A percentile compares a stretch with the other conserved stretches of the same genome.
phyloP scores from a whole-genome alignment of 2,888 invertebrate genomes.

The Brenthis hecate region DNA sequence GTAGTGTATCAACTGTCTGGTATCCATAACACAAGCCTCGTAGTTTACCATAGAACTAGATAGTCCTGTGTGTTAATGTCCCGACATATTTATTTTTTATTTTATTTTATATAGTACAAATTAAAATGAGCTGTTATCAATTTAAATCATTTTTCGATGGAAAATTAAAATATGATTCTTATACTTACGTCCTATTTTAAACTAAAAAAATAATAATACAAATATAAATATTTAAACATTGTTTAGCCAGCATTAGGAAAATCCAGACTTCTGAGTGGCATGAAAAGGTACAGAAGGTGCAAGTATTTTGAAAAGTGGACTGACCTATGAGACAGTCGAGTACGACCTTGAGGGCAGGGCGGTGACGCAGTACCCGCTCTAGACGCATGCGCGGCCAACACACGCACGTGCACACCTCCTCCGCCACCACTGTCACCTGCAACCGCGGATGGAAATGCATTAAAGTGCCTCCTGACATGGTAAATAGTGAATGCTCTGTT shows the following conservation, averaged over 20 bases:
- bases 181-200: too few relatives aligned
- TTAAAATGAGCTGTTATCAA: too few relatives aligned
- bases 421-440: constrained; percentile 89
- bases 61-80: too few relatives aligned
- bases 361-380: constrained; percentile 87
- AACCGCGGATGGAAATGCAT: constrained; percentile 23
- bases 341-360: constrained; percentile 88
- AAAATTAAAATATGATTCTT: too few relatives aligned
- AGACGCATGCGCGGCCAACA: constrained; percentile 91
- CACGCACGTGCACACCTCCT: constrained; percentile 89
- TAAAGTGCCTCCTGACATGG: background rate
- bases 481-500: background rate
- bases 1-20: too few relatives aligned
- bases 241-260: background rate
- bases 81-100: too few relatives aligned
- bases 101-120: too few relatives aligned
- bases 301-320: constrained; percentile 40
- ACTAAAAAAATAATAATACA: too few relatives aligned
- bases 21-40: too few relatives aligned
- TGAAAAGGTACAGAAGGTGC: background rate
- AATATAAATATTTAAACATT: too few relatives aligned
- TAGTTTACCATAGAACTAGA: too few relatives aligned
- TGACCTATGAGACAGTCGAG: constrained; percentile 90
- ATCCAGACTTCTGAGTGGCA: background rate
- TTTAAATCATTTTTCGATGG: too few relatives aligned